A percentile compares a stretch with the other conserved stretches of the same genome.
phyloP scores from a whole-genome alignment of 2,797 vertebrate species.

The Hybognathus amarus region DNA sequence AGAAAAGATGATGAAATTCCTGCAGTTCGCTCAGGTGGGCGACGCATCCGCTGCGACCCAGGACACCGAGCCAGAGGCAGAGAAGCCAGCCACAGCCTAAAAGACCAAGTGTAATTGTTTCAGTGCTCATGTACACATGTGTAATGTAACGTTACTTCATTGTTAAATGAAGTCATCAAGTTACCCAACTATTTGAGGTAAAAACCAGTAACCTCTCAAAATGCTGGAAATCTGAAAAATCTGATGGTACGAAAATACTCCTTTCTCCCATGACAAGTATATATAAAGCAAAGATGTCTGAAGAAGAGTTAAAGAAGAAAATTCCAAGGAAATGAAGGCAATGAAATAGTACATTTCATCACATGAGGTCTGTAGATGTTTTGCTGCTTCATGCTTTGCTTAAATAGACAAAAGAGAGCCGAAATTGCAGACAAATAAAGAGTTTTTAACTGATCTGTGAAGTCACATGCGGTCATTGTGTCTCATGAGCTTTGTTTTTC shows the following conservation, averaged over 20 bases:
- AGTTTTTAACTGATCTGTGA: constrained; percentile 76
- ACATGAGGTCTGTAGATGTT: constrained; percentile 66
- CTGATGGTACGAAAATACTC: neutral
- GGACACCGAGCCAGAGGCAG: constrained; percentile 56
- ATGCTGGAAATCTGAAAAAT: constrained; percentile 1
- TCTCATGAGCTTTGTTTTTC: constrained; percentile 39
- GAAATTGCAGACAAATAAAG: constrained; percentile 70
- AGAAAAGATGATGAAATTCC: constrained; percentile 60
- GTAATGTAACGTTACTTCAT: constrained; percentile 2
- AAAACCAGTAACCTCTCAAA: neutral
- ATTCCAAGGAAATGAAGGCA: constrained; percentile 8
- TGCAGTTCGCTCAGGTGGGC: constrained; percentile 70
- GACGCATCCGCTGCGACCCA: constrained; percentile 47
- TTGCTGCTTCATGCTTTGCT: constrained; percentile 68
- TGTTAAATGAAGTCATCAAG: constrained; percentile 9
- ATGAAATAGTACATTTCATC: constrained; percentile 16
- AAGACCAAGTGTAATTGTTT: constrained; percentile 49
- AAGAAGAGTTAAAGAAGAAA: neutral
- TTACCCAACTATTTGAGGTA: constrained; percentile 15
- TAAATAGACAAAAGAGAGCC: constrained; percentile 48
- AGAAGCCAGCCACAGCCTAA: constrained; percentile 69
- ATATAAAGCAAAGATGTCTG: neutral
- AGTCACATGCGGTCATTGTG: constrained; percentile 67
- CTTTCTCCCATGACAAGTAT: constrained; percentile 3
- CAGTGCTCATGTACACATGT: constrained; percentile 14